phyloP scores from a whole-genome alignment of 2,113 vertebrate species.

The Atrichornis clamosus region DNA sequence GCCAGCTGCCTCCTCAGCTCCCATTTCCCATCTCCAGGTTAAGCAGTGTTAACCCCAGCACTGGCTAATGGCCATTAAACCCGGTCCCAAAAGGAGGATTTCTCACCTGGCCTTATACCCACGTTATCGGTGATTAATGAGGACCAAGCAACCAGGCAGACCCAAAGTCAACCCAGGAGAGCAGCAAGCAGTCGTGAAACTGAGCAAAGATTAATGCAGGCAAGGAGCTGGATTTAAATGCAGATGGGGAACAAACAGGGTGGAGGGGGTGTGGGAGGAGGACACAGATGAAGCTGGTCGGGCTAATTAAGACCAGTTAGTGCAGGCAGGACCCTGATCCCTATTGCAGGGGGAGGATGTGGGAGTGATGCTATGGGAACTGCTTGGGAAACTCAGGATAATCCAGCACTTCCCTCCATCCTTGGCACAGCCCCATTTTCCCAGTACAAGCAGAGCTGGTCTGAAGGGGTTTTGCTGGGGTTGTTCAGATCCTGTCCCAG shows the following conservation, averaged over 20 bases:
- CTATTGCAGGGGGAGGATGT: neutral
- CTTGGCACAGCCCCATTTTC: neutral
- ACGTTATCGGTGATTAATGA: accelerated
- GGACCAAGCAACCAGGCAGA: neutral
- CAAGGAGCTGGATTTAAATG: neutral
- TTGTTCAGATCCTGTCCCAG: neutral
- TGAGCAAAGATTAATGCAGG: accelerated
- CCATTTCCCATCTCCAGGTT: neutral
- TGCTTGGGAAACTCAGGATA: neutral
- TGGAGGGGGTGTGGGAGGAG: neutral
- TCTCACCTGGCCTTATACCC: neutral
- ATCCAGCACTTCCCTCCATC: neutral
- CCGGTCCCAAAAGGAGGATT: neutral
- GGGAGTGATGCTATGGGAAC: neutral
- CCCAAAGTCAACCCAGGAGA: neutral
- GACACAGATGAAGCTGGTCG: neutral
- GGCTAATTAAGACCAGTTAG: neutral
- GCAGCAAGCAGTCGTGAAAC: accelerated
- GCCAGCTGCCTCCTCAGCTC: neutral
- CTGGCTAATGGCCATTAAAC: neutral
- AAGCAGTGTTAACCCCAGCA: neutral
- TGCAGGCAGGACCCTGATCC: neutral
- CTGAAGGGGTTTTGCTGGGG: neutral
- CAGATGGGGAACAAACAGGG: neutral
- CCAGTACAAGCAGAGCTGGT: neutral